A percentile compares a stretch with the other conserved stretches of the same genome.
phyloP scores from a whole-genome alignment of 2,113 vertebrate genomes.

The Pterocles burchelli region DNA sequence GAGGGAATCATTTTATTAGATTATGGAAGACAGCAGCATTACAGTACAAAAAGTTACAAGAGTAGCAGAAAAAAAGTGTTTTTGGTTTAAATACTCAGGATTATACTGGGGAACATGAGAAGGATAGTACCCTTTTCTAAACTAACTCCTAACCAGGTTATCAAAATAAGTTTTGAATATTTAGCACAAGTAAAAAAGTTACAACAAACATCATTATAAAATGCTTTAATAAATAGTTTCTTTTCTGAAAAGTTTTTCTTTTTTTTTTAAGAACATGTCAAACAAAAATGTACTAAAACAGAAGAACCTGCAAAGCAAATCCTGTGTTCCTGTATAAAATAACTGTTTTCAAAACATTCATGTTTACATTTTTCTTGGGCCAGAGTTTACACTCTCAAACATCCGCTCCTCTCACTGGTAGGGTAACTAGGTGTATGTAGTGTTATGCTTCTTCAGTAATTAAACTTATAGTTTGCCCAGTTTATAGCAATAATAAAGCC shows the following conservation, averaged over 20 bases:
- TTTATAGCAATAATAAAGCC: constrained; percentile 64
- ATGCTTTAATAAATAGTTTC: constrained; percentile 93
- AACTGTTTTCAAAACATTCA: constrained; percentile 74
- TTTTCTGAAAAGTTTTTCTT: constrained; percentile 69
- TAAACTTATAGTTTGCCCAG: constrained; percentile 58
- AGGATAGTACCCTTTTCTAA: constrained; percentile 63
- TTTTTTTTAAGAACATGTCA: constrained; percentile 81
- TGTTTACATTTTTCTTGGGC: constrained; percentile 64
- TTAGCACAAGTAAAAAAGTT: constrained; percentile 71
- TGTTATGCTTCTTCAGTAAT: constrained; percentile 60
- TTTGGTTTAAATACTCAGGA: constrained; percentile 72
- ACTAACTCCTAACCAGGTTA: constrained; percentile 63
- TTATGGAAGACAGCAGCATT: constrained; percentile 72
- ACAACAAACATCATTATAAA: constrained; percentile 85
- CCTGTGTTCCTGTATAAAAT: constrained; percentile 81
- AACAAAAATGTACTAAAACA: constrained; percentile 86
- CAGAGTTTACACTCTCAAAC: constrained; percentile 55
- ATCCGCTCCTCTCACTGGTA: constrained; percentile 31
- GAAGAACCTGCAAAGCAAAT: constrained; percentile 82
- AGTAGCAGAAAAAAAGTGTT: constrained; percentile 64
- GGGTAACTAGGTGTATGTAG: constrained; percentile 53
- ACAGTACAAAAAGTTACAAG: constrained; percentile 72
- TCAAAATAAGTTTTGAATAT: constrained; percentile 70
- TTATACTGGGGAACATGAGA: constrained; percentile 68
- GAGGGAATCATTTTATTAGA: constrained; percentile 72